Evolutionary conservation across 2,797 vertebrate species (phyloP).

Genomic region (Selene dorsalis): DNA sequence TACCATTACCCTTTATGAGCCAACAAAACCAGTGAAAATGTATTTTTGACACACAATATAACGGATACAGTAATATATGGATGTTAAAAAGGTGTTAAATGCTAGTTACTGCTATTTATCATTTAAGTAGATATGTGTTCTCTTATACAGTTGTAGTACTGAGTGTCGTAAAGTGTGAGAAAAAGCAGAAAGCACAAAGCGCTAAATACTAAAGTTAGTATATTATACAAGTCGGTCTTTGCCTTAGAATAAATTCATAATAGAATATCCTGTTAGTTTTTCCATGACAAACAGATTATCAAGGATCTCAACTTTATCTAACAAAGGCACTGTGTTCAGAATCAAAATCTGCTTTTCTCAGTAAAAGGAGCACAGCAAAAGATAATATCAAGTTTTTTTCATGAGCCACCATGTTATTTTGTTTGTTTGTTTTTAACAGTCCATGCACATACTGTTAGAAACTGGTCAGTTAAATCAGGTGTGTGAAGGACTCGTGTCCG

Average conservation of each 20-base stretch:
- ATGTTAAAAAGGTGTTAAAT: slow-evolving; percentile 27
- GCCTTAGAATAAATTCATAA: slow-evolving; percentile 21
- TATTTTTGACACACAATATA: slow-evolving; percentile 23
- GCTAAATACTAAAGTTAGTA: slow-evolving; percentile 19
- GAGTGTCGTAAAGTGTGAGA: slow-evolving; percentile 19
- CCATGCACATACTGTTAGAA: background rate
- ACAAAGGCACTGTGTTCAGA: slow-evolving; percentile 68
- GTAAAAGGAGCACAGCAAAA: slow-evolving; percentile 10
- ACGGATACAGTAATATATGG: slow-evolving; percentile 40
- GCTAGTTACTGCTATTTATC: slow-evolving; percentile 5
- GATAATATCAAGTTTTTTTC: background rate
- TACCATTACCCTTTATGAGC: slow-evolving; percentile 29
- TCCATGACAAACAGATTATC: slow-evolving; percentile 14
- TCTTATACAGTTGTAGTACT: slow-evolving; percentile 37
- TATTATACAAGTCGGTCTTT: slow-evolving; percentile 26
- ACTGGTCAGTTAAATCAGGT: background rate
- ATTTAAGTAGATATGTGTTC: slow-evolving; percentile 27
- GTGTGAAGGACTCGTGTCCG: background rate
- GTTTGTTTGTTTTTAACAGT: background rate
- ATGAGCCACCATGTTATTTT: background rate
- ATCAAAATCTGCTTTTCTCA: slow-evolving; percentile 15
- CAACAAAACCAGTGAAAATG: slow-evolving; percentile 9
- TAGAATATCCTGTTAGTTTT: slow-evolving; percentile 4
- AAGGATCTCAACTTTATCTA: slow-evolving; percentile 23
- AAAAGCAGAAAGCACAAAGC: slow-evolving; percentile 21